Evolutionary conservation across 2,888 invertebrate species (phyloP).

Genomic region (Hypena proboscidalis): DNA sequence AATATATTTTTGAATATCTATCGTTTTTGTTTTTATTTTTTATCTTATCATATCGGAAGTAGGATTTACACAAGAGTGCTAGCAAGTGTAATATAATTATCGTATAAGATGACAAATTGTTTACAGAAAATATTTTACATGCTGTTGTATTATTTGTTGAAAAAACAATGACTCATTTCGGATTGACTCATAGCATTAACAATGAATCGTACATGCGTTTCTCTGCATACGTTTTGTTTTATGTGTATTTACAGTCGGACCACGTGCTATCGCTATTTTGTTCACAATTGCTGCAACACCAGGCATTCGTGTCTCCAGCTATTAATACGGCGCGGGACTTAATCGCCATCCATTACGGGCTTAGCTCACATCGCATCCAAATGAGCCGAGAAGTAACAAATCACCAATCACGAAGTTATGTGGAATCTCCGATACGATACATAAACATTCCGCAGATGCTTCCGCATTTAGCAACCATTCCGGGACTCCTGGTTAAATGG

Average conservation of each 20-base stretch:
- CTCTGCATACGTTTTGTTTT: slow-evolving; percentile 15
- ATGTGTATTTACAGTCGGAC: slow-evolving; percentile 34
- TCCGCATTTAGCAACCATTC: slow-evolving; percentile 9
- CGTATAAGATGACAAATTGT: too few relatives aligned
- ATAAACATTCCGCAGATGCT: slow-evolving; percentile 16
- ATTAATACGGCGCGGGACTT: slow-evolving; percentile 59
- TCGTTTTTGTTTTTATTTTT: too few relatives aligned
- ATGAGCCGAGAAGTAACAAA: slow-evolving; percentile 52
- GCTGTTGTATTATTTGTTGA: slow-evolving; percentile 9
- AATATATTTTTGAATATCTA: too few relatives aligned
- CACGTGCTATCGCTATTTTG: slow-evolving; percentile 56
- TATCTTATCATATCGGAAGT: too few relatives aligned
- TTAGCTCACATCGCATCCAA: slow-evolving; percentile 57
- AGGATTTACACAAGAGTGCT: too few relatives aligned
- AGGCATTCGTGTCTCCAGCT: slow-evolving; percentile 51
- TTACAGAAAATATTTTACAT: too few relatives aligned
- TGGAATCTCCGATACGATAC: slow-evolving; percentile 19
- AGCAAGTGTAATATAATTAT: too few relatives aligned
- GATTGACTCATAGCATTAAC: slow-evolving; percentile 27
- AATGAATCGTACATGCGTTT: slow-evolving; percentile 10
- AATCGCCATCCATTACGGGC: slow-evolving; percentile 58
- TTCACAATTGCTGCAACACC: slow-evolving; percentile 51
- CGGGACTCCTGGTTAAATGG: too few relatives aligned
- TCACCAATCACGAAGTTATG: slow-evolving; percentile 31
- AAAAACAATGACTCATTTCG: slow-evolving; percentile 30